Evolutionary conservation across 2,113 vertebrate genomes (phyloP).

Genomic region (Talpa occidentalis): DNA sequence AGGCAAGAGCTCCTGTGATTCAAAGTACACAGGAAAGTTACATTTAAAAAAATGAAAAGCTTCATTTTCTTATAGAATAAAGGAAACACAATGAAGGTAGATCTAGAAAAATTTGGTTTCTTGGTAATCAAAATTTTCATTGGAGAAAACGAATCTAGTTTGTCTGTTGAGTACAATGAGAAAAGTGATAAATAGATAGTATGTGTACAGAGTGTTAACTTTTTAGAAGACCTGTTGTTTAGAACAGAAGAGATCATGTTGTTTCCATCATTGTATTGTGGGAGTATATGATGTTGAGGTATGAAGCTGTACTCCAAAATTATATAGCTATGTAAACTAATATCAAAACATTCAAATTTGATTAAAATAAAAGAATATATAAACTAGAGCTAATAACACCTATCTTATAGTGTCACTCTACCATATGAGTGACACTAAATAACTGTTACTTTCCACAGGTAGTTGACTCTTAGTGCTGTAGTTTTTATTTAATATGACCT

Average conservation of each 20-base stretch:
- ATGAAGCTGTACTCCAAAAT: too few relatives aligned
- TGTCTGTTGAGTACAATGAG: background rate
- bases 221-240: background rate
- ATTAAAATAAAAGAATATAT: background rate
- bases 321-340: too few relatives aligned
- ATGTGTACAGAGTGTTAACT: background rate
- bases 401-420: background rate
- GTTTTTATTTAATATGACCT: background rate
- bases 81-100: background rate
- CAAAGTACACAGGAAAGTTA: background rate
- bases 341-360: too few relatives aligned
- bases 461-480: background rate
- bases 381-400: background rate
- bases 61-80: background rate
- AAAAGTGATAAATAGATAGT: background rate
- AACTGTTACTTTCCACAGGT: background rate
- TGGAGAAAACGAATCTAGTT: background rate
- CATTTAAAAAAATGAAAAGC: background rate
- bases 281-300: too few relatives aligned
- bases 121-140: background rate
- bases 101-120: background rate
- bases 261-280: too few relatives aligned
- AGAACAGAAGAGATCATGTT: background rate
- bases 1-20: too few relatives aligned
- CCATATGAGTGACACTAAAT: background rate